These are phyloP conservation scores for Podocnemis expansa DNA, from an alignment of 2,113 vertebrate species.

Conservation along the genomic window DNA sequence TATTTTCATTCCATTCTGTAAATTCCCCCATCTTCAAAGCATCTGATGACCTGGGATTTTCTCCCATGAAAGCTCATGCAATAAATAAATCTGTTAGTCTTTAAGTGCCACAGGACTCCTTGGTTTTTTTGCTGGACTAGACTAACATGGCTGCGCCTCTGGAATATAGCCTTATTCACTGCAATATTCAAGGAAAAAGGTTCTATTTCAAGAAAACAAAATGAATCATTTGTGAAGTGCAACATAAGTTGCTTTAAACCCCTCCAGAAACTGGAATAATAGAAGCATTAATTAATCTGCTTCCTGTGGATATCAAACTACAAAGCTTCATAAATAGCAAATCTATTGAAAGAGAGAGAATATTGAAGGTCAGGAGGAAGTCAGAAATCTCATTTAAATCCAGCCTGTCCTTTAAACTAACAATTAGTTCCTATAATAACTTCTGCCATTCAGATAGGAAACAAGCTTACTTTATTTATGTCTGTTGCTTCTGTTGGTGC, in stretches of 20 bases:
- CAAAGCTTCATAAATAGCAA: neutral
- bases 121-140: no score
- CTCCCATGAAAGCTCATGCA: no score
- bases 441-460: neutral
- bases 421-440: neutral
- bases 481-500: neutral
- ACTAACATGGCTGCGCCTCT: no score
- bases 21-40: no score
- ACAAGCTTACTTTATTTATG: neutral
- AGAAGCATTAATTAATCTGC: neutral
- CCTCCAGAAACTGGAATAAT: neutral
- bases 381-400: neutral
- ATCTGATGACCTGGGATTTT: no score
- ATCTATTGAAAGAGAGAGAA: neutral
- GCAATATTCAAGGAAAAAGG: neutral
- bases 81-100: no score
- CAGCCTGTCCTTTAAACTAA: accelerated
- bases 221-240: neutral
- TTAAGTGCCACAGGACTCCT: no score
- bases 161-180: neutral
- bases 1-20: no score
- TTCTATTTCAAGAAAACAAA: neutral
- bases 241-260: neutral
- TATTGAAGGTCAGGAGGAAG: neutral
- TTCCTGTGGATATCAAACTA: neutral